phyloP scores from a whole-genome alignment of 2,113 vertebrate genomes.

The Malurus cyaneus region DNA sequence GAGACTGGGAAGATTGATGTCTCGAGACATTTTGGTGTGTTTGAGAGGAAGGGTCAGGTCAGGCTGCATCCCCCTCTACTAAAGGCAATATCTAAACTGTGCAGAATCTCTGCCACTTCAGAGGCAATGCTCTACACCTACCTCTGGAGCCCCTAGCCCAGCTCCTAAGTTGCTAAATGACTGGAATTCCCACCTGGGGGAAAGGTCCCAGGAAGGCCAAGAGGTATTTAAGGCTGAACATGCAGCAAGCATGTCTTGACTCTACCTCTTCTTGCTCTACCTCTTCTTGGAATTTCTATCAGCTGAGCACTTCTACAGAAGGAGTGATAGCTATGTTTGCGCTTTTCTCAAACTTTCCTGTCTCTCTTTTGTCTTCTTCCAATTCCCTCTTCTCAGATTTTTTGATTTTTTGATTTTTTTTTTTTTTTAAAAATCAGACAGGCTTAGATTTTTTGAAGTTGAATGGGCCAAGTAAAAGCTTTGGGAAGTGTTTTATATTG shows the following conservation, averaged over 20 bases:
- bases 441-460: background rate
- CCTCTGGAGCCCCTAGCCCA: background rate
- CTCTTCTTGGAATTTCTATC: background rate
- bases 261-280: background rate
- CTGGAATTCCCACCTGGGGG: background rate
- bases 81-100: background rate
- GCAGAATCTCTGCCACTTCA: fast-evolving
- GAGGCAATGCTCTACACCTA: background rate
- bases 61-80: background rate
- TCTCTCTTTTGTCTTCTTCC: background rate
- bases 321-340: background rate
- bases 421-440: background rate
- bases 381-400: fast-evolving
- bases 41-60: background rate
- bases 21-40: background rate
- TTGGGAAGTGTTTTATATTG: background rate
- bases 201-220: background rate
- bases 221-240: background rate
- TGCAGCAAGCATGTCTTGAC: background rate
- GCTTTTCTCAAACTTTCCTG: background rate
- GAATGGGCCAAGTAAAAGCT: background rate
- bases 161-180: background rate
- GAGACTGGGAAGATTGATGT: too few species aligned
- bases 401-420: background rate
- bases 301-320: background rate